Evolutionary conservation across 2,888 invertebrate genomes (phyloP), one percentile per base, ranked within the genome.

Genomic region (Apotomis turbidana): DNA sequence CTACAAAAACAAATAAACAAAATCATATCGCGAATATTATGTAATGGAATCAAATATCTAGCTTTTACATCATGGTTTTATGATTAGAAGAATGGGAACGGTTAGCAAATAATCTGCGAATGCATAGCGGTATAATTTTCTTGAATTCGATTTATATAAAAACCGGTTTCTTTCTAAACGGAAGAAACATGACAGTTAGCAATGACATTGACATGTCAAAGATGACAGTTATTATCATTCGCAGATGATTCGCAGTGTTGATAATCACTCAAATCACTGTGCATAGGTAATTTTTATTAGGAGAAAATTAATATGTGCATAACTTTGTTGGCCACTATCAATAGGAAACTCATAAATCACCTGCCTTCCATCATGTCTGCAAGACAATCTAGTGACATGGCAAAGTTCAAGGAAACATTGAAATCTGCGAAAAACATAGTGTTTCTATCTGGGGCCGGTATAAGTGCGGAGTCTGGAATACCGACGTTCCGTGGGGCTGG

Each of bases 401-500:
- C 77, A 12, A 89, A 89, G 76, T 96, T 97, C 81, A 93, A 94
- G 72, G 91, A 95, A 77, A 82, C 87, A 68, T 90, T 96, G 71
- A 90, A 93, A 70, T 90, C 91, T 44, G 94, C 96, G 0, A 95
- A 95, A 80, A 93, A 95, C 78, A 90, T 97, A 64, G 95, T 96
- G 46, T 94, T 97, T 62, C 82, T 97, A 57, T 96, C 96, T 58
- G 96, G 96, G n/a, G 97, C 97, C 62, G 97, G 97, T 70, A 95
- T 97, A 54, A 97, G 97, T 78, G 97, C 97, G 0, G 97, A 97
- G 87, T 97, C 97, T 75, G 98, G 98, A 62, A 96, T 98, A 76
- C 97, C 97, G 8, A 97, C 97, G 5, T 98, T 97, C 87, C 92
- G 97, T 75, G 97, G 97, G 12, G 94, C 95, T 15, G 97, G 97